phyloP scores from a whole-genome alignment of 2,113 vertebrate species.

The Micronycteris hirsuta region DNA sequence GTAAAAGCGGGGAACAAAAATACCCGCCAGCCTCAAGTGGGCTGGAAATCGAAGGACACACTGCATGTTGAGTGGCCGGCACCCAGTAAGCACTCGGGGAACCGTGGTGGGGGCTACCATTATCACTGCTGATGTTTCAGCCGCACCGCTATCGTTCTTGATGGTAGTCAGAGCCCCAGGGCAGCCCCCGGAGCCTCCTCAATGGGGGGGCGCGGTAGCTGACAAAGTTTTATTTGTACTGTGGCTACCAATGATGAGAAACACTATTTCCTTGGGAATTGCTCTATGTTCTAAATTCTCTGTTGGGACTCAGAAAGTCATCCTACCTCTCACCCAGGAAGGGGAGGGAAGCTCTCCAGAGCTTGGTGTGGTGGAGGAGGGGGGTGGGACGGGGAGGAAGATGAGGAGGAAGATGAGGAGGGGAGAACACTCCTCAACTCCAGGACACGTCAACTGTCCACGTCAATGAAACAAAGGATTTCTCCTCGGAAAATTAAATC shows the following conservation, averaged over 20 bases:
- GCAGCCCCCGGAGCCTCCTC: no score
- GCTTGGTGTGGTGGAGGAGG: fast-evolving
- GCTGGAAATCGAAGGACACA: neutral
- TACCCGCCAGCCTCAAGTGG: neutral
- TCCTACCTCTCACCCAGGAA: neutral
- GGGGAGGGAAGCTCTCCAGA: neutral
- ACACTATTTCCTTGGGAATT: neutral
- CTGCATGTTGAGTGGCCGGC: no score
- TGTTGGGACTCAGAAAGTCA: neutral
- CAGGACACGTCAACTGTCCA: fast-evolving
- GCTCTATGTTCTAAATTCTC: neutral
- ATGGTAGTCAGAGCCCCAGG: no score
- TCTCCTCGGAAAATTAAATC: neutral
- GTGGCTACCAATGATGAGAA: neutral
- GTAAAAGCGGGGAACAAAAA: no score
- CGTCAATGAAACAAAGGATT: neutral
- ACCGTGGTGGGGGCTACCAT: fast-evolving
- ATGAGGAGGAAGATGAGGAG: no score
- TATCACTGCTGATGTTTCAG: fast-evolving
- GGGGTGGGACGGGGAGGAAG: no score
- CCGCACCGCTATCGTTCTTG: fast-evolving
- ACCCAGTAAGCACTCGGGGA: fast-evolving
- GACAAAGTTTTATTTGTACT: neutral
- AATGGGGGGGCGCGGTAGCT: fast-evolving
- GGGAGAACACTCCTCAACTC: neutral